phyloP scores from a whole-genome alignment of 2,888 invertebrate genomes.

The Drosophila atripex region DNA sequence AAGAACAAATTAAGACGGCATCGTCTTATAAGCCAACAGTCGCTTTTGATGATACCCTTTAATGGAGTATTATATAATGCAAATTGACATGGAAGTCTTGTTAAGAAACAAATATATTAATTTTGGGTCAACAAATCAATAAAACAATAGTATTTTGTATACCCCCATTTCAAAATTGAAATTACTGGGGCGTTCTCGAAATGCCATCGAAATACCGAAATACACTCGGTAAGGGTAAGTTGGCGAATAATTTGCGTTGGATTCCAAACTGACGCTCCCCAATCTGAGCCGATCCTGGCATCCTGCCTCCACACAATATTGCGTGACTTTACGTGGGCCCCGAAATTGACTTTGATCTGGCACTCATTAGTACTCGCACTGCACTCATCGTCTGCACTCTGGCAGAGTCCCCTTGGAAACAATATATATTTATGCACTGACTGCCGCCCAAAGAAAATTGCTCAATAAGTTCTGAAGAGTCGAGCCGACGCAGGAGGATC shows the following conservation, averaged over 20 bases:
- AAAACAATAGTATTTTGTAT: background rate
- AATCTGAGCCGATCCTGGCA: conserved; percentile 29
- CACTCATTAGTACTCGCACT: conserved; percentile 62
- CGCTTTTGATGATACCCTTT: conserved; percentile 1
- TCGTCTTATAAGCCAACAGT: background rate
- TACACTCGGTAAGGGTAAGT: background rate
- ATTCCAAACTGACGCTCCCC: conserved; percentile 7
- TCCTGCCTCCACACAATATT: conserved; percentile 49
- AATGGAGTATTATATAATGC: background rate
- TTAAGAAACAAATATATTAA: too few relatives aligned
- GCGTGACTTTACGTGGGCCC: conserved; percentile 69
- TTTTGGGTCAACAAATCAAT: too few relatives aligned
- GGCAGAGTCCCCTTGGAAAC: conserved; percentile 8
- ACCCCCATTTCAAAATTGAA: background rate
- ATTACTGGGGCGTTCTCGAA: background rate
- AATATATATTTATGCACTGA: conserved; percentile 12
- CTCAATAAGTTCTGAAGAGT: conserved; percentile 55
- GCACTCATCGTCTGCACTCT: conserved; percentile 40
- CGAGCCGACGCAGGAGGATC: conserved; percentile 16
- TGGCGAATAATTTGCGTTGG: conserved; percentile 10
- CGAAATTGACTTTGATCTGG: conserved; percentile 63
- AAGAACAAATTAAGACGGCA: conserved; percentile 10
- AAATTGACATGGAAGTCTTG: too few relatives aligned
- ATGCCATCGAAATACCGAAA: too few relatives aligned
- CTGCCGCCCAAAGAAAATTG: conserved; percentile 56